phyloP scores from a whole-genome alignment of 2,797 vertebrate genomes.

The Selene dorsalis region DNA sequence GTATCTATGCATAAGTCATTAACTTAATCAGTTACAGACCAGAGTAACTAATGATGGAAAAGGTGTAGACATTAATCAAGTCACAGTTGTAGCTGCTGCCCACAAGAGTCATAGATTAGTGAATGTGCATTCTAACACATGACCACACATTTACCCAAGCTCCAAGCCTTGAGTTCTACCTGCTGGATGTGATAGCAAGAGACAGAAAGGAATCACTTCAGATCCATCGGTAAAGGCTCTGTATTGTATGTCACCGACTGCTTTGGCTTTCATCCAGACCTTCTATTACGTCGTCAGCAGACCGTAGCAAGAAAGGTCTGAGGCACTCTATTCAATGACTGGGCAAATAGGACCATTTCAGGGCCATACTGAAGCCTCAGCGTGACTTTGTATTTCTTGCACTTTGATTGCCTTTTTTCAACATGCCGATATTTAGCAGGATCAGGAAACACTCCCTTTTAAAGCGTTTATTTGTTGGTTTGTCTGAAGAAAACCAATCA shows the following conservation, averaged over 20 bases:
- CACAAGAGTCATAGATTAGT: slow-evolving; percentile 44
- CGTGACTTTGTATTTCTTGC: slow-evolving; percentile 36
- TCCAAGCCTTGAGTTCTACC: slow-evolving; percentile 30
- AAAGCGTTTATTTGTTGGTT: slow-evolving; percentile 34
- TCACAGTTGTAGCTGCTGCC: slow-evolving; percentile 12
- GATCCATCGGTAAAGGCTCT: slow-evolving; percentile 31
- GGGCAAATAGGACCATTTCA: slow-evolving; percentile 37
- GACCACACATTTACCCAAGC: slow-evolving; percentile 35
- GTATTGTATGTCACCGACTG: slow-evolving; percentile 45
- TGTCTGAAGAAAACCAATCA: slow-evolving; percentile 27
- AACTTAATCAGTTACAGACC: background rate
- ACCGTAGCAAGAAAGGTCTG: slow-evolving; percentile 50
- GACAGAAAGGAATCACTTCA: slow-evolving; percentile 55
- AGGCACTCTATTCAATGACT: slow-evolving; percentile 33
- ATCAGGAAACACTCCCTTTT: slow-evolving; percentile 7
- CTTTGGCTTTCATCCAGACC: slow-evolving; percentile 63
- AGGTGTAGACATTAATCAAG: slow-evolving; percentile 1
- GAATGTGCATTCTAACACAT: slow-evolving; percentile 54
- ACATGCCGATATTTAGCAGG: slow-evolving; percentile 5
- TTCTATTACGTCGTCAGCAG: slow-evolving; percentile 63
- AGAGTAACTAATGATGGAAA: background rate
- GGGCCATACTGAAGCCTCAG: background rate
- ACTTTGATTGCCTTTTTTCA: slow-evolving; percentile 11
- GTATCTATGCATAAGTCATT: background rate
- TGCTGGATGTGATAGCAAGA: slow-evolving; percentile 52